Percentiles rank a stretch among this genome's conserved stretches.
phyloP scores from a whole-genome alignment of 1,140 invertebrate species.

The Plectrocnemia conspersa region DNA sequence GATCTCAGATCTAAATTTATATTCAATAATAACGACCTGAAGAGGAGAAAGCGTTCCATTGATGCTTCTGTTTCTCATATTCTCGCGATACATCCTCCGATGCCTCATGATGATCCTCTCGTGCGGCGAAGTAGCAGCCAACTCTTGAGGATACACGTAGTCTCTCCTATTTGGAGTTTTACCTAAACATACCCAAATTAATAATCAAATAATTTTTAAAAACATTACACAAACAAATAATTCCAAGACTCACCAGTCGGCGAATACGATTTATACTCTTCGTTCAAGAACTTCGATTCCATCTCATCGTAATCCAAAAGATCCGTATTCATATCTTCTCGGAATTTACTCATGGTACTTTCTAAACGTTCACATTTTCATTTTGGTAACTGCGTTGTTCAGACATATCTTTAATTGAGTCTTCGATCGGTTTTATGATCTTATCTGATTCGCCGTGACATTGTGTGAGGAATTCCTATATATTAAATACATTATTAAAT shows the following conservation, averaged over 20 bases:
- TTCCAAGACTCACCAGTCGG: slow-evolving; percentile 40
- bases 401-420: slow-evolving; percentile 9
- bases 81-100: slow-evolving; percentile 38
- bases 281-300: slow-evolving; percentile 42
- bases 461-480: slow-evolving; percentile 5
- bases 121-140: slow-evolving; percentile 64
- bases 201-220: slow-evolving; percentile 6
- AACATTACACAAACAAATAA: neutral
- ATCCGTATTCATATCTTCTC: slow-evolving; percentile 12
- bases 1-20: no score
- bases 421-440: slow-evolving; percentile 6
- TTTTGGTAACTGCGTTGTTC: slow-evolving; percentile 5
- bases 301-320: slow-evolving; percentile 27
- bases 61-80: slow-evolving; percentile 23
- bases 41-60: neutral
- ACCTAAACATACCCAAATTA: slow-evolving; percentile 41
- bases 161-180: slow-evolving; percentile 58
- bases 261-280: slow-evolving; percentile 48
- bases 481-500: neutral
- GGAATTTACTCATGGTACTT: slow-evolving; percentile 14
- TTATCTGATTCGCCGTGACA: slow-evolving; percentile 12
- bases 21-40: slow-evolving; percentile 8
- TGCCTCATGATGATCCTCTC: slow-evolving; percentile 60
- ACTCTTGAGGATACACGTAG: slow-evolving; percentile 56
- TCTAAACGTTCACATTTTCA: slow-evolving; percentile 16